A percentile compares a stretch with the other conserved stretches of the same genome.
Evolutionary conservation across 2,888 invertebrate genomes (phyloP).

Genomic region (Rambutsinella grinnellia): DNA sequence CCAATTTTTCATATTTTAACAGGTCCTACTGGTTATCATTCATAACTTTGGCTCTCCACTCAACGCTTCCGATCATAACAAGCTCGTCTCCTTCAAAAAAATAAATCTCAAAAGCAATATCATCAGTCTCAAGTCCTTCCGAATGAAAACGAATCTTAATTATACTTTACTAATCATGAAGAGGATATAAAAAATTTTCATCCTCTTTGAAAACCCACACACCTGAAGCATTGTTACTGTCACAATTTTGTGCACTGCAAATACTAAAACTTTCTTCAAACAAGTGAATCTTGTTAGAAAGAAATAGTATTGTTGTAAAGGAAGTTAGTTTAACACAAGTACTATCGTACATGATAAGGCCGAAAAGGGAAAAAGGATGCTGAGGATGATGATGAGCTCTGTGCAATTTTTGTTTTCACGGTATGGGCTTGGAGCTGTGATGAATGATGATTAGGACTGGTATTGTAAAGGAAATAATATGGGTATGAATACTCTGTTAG

Average conservation of each 20-base stretch:
- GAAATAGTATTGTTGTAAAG: constrained; percentile 47
- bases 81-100: neutral
- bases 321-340: too few species aligned
- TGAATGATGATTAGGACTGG: constrained; percentile 48
- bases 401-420: too few species aligned
- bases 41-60: neutral
- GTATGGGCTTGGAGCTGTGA: too few species aligned
- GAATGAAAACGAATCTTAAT: constrained; percentile 19
- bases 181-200: neutral
- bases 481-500: too few species aligned
- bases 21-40: neutral
- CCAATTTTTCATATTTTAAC: neutral
- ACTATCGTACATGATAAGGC: too few species aligned
- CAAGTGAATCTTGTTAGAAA: too few species aligned
- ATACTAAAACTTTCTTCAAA: too few species aligned
- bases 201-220: too few species aligned
- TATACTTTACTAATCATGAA: neutral
- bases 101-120: too few species aligned
- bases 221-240: too few species aligned
- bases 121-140: too few species aligned
- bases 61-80: neutral
- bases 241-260: neutral
- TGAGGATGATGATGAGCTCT: constrained; percentile 34
- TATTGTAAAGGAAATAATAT: too few species aligned
- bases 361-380: constrained; percentile 20